phyloP scores from a whole-genome alignment of 2,888 invertebrate species.

The Siphonodentalium dalli region DNA sequence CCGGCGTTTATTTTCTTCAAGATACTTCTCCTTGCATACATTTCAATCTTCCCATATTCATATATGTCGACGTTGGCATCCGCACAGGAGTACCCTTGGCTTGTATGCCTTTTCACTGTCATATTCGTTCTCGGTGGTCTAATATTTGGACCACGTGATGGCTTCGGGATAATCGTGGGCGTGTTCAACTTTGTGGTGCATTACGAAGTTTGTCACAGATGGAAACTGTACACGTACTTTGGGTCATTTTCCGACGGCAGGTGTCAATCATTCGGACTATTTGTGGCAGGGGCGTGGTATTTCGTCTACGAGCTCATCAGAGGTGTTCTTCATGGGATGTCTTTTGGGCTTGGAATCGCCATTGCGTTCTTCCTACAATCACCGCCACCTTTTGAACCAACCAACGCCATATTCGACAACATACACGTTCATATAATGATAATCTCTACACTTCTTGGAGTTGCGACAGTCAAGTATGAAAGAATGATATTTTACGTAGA shows the following conservation, averaged over 20 bases:
- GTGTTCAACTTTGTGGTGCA: conserved; percentile 26
- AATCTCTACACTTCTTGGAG: conserved; percentile 19
- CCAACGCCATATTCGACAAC: conserved; percentile 6
- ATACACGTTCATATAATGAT: conserved; percentile 23
- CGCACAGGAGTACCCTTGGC: conserved; percentile 20
- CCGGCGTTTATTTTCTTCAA: no score
- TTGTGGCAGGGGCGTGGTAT: conserved; percentile 21
- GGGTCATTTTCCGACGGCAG: conserved; percentile 1
- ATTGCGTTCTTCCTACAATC: conserved; percentile 18
- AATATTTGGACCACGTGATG: conserved; percentile 25
- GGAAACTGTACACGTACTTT: conserved; percentile 20
- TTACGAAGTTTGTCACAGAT: conserved; percentile 25
- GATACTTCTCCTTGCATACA: conserved; percentile 22
- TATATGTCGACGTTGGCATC: conserved; percentile 4
- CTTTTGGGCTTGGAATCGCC: conserved; percentile 27
- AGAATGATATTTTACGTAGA: conserved; percentile 11
- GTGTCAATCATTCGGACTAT: conserved; percentile 5
- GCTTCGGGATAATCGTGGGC: conserved; percentile 36
- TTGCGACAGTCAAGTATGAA: conserved; percentile 18
- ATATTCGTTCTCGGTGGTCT: conserved; percentile 23
- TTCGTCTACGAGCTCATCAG: conserved; percentile 6
- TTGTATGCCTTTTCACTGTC: conserved; percentile 17
- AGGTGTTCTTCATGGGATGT: conserved; percentile 18
- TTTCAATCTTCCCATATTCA: conserved; percentile 27
- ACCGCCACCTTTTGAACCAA: conserved; percentile 8